Percentiles rank a stretch among this genome's conserved stretches.
phyloP scores from a whole-genome alignment of 2,888 invertebrate genomes.

The Dasysyrphus tricinctus region DNA sequence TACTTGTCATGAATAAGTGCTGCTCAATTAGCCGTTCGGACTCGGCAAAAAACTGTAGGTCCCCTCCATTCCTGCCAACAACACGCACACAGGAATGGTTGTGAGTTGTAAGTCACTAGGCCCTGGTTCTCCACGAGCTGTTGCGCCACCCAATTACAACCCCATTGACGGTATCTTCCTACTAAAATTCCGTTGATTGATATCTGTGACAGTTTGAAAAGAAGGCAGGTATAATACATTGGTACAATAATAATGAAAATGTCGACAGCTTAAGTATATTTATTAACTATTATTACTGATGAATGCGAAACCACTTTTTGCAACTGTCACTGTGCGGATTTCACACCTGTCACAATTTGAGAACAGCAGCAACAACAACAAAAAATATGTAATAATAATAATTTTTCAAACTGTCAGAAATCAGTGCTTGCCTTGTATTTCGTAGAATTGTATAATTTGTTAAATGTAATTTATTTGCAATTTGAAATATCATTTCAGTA shows the following conservation, averaged over 20 bases:
- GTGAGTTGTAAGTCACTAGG: too few relatives aligned
- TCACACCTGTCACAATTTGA: constrained; percentile 24
- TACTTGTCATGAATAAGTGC: too few relatives aligned
- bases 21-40: too few relatives aligned
- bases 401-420: constrained; percentile 28
- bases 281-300: constrained; percentile 11
- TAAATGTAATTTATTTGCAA: constrained; percentile 21
- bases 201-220: constrained; percentile 13
- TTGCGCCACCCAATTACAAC: too few relatives aligned
- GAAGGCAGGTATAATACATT: background rate
- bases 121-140: too few relatives aligned
- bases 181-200: constrained; percentile 7
- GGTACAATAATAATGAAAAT: background rate
- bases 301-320: constrained; percentile 23
- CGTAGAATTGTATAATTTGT: background rate
- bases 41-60: too few relatives aligned
- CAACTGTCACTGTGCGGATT: constrained; percentile 9
- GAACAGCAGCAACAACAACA: background rate
- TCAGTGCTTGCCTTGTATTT: background rate
- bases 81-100: too few relatives aligned
- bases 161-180: background rate
- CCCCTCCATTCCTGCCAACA: too few relatives aligned
- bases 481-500: constrained; percentile 23
- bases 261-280: constrained; percentile 13
- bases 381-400: background rate